Evolutionary conservation across 2,888 invertebrate genomes (phyloP).

Genomic region (Phorcus lineatus): DNA sequence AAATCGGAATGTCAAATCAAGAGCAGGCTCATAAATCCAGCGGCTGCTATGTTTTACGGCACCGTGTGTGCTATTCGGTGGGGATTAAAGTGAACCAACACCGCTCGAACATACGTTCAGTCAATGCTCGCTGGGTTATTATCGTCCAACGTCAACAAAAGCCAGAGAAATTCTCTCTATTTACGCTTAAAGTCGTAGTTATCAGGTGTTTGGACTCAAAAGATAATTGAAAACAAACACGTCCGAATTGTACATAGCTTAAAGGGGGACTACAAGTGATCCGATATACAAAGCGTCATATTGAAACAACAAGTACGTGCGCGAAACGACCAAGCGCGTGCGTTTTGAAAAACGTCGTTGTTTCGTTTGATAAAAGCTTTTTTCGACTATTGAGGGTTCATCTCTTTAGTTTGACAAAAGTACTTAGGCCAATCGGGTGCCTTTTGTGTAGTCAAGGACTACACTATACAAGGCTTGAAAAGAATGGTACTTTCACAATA

Average conservation of each 20-base stretch:
- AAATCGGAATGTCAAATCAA: no score
- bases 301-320: slow-evolving; percentile 2
- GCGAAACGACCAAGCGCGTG: slow-evolving; percentile 25
- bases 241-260: slow-evolving; percentile 1
- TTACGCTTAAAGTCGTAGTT: background rate
- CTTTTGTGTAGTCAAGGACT: background rate
- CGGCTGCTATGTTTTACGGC: no score
- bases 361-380: slow-evolving; percentile 31
- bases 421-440: background rate
- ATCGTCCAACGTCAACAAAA: slow-evolving; percentile 9
- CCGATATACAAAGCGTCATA: background rate
- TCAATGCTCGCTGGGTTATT: background rate
- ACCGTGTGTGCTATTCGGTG: background rate
- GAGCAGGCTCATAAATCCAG: no score
- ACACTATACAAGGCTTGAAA: background rate
- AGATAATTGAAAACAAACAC: slow-evolving; percentile 30
- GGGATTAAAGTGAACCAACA: background rate
- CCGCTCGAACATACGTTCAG: background rate
- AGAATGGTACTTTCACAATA: background rate
- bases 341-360: slow-evolving; percentile 29
- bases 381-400: background rate
- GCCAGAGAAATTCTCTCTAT: background rate
- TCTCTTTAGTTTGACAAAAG: background rate
- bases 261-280: no score
- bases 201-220: slow-evolving; percentile 23